Evolutionary conservation across 2,888 invertebrate genomes (phyloP), one percentile per base, ranked within the genome.

Genomic region (Apodemia mormo): DNA sequence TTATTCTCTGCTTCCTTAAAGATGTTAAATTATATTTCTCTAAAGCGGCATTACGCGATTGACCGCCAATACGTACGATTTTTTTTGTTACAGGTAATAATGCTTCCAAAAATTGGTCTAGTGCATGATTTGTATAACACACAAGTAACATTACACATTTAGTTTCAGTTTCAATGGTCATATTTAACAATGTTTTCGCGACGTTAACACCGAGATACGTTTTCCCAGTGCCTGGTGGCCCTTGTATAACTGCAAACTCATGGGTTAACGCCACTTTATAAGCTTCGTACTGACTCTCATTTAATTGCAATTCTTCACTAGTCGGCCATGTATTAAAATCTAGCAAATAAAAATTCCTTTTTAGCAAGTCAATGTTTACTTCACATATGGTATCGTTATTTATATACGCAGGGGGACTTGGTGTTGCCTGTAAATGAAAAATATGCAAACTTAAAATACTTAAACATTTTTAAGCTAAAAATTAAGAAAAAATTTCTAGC

Each of bases 181-280:
- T 67, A 81, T 96, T 97, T 68, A 94, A 79, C 8, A 97, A 80
- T n/a, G 95, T 92, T 76, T 94, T 87, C 0, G 96, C 95, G 29
- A 98, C 94, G 87, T 96, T 95, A 5, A 97, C 89, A 0, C 97
- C 97, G 10, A 97, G 84, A 82, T 94, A 96, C 0, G 97, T 97
- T 90, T 97, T 97, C 0, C 97, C 98, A 0, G 97, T 97, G 4
- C 98, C 97, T 0, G 97, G 97, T 1, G 97, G 97, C 0, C 98
- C 97, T 87, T 97, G 97, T 75, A 97, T 96, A 1, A 97, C 93
- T 0, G 95, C 94, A 76, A 97, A 95, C 81, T 97, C 96, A 73
- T 94, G 94, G 0, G 94, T 95, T 7, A 97, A 82, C 0, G 96
- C 96, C 22, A 94, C 88, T 75, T 94, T 89, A 77, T 95, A 95